phyloP scores from a whole-genome alignment of 2,888 invertebrate species.

The Macrophya alboannulata region DNA sequence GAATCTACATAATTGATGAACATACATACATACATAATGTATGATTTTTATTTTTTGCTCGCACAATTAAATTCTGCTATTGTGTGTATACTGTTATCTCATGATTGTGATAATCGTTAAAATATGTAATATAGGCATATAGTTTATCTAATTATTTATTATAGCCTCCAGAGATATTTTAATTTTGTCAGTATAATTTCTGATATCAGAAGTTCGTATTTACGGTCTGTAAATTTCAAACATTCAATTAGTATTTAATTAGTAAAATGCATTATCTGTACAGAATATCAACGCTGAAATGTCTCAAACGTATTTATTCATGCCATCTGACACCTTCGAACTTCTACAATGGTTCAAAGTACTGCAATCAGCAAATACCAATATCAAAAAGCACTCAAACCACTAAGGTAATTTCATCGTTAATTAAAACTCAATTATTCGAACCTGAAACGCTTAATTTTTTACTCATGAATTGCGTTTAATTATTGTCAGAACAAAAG shows the following conservation, averaged over 20 bases:
- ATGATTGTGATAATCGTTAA: neutral
- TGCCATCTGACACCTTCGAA: neutral
- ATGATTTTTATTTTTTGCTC: neutral
- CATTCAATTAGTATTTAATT: neutral
- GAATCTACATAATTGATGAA: neutral
- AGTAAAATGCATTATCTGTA: neutral
- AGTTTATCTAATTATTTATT: neutral
- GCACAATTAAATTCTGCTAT: neutral
- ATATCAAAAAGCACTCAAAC: neutral
- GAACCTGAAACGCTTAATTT: neutral
- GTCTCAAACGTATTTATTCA: neutral
- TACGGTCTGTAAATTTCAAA: neutral
- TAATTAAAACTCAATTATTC: neutral
- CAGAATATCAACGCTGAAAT: neutral
- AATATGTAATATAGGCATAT: neutral
- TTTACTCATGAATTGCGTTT: neutral
- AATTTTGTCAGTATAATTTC: neutral
- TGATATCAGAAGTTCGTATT: neutral
- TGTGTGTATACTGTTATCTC: neutral
- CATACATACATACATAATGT: neutral
- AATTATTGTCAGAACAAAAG: too few relatives aligned
- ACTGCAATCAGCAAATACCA: slow-evolving; percentile 16
- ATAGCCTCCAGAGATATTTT: neutral
- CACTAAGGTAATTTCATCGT: neutral
- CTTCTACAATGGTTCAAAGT: neutral